Conservation (phyloP, 2,888 invertebrate species). For the Orchesella flavescens region DNA sequence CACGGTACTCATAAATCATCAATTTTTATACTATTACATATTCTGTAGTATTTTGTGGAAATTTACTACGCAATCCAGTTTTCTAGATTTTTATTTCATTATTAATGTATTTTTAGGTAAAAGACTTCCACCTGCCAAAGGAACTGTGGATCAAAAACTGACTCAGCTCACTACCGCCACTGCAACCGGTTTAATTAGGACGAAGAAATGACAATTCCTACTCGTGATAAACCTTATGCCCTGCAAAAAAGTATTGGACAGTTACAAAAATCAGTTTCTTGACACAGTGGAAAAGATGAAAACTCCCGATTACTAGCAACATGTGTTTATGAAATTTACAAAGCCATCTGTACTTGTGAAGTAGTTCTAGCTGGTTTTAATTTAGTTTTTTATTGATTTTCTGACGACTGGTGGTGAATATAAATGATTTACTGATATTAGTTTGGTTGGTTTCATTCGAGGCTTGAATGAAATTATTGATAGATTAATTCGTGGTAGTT, state of each 20-base stretch:
- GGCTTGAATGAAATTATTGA: no score
- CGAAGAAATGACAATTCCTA: slow-evolving; percentile 88
- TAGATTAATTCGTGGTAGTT: no score
- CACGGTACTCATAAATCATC: slow-evolving; percentile 76
- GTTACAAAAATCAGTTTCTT: no score
- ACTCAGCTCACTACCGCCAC: slow-evolving; percentile 81
- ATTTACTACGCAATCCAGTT: neutral
- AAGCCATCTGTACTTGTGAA: no score
- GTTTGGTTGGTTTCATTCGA: no score
- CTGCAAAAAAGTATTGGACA: slow-evolving; percentile 90
- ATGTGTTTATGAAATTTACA: no score
- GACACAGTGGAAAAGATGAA: slow-evolving; percentile 89
- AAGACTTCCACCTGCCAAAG: slow-evolving; percentile 89
- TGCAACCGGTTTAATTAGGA: slow-evolving; percentile 76
- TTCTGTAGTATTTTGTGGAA: neutral
- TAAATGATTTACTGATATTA: no score
- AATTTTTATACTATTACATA: slow-evolving; percentile 16
- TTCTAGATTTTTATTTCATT: neutral
- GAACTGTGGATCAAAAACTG: slow-evolving; percentile 92
- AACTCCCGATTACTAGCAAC: slow-evolving; percentile 82
- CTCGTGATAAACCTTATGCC: slow-evolving; percentile 87
- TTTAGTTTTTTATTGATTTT: no score
- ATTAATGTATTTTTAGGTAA: slow-evolving; percentile 78
- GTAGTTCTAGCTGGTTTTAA: no score
- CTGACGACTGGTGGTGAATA: no score